These are phyloP conservation scores for Sarcophaga carnaria DNA, from an alignment of 2,888 invertebrate species.

Conservation along the genomic window DNA sequence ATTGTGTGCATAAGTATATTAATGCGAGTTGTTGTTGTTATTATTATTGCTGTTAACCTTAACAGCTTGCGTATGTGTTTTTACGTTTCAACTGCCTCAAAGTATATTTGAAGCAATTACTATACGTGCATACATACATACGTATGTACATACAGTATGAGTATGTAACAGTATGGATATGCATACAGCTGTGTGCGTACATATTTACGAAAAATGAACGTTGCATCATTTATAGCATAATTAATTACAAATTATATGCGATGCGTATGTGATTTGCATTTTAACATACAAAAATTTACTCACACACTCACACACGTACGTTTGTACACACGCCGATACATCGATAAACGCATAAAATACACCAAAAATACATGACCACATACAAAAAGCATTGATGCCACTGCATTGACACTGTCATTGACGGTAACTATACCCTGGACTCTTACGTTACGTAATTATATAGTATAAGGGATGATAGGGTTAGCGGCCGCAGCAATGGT, in stretches of 20 bases:
- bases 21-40: too few species aligned
- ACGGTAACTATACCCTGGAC: background rate
- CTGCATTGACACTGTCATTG: slow-evolving; percentile 5
- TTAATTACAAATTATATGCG: slow-evolving; percentile 79
- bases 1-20: too few species aligned
- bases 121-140: background rate
- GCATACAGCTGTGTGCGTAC: slow-evolving; percentile 37
- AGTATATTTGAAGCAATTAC: background rate
- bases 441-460: background rate
- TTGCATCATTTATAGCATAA: slow-evolving; percentile 77
- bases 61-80: background rate
- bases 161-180: background rate
- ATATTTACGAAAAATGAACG: slow-evolving; percentile 52
- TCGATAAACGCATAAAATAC: slow-evolving; percentile 22
- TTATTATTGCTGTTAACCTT: too few species aligned
- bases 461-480: background rate
- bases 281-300: slow-evolving; percentile 43
- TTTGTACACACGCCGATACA: slow-evolving; percentile 6
- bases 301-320: slow-evolving; percentile 20
- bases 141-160: slow-evolving; percentile 2
- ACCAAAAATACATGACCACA: slow-evolving; percentile 59
- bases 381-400: slow-evolving; percentile 46
- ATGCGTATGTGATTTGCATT: slow-evolving; percentile 59
- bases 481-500: background rate
- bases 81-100: background rate